Percentiles rank a stretch among this genome's conserved stretches.
phyloP scores from a whole-genome alignment of 2,888 invertebrate genomes.

The Tenthredo scrophulariae region DNA sequence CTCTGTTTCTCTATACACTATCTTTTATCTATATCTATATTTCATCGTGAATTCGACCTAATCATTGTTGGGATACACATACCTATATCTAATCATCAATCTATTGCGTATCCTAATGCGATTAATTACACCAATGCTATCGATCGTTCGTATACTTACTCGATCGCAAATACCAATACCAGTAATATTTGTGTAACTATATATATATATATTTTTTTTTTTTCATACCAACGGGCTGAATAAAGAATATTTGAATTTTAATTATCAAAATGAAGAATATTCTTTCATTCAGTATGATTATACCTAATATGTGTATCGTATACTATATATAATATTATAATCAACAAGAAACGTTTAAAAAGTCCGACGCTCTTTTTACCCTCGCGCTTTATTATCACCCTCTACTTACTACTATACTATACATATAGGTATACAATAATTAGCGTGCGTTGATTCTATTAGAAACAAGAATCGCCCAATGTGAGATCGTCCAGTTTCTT shows the following conservation, averaged over 20 bases:
- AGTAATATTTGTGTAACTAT: neutral
- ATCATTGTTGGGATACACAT: neutral
- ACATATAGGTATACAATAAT: neutral
- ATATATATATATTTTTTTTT: neutral
- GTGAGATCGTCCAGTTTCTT: too few relatives aligned
- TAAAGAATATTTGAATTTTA: too few relatives aligned
- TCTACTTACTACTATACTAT: neutral
- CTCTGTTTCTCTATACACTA: neutral
- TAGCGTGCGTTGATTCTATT: neutral
- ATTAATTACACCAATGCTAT: neutral
- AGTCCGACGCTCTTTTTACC: conserved; percentile 9
- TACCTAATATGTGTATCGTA: neutral
- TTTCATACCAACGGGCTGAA: neutral
- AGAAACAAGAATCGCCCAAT: neutral
- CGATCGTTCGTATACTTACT: neutral
- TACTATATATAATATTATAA: neutral
- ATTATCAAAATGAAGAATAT: too few relatives aligned
- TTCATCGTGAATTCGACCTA: neutral
- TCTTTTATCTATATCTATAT: neutral
- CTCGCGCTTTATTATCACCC: neutral
- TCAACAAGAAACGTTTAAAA: neutral
- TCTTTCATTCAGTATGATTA: too few relatives aligned
- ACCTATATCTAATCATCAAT: conserved; percentile 15
- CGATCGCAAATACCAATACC: neutral
- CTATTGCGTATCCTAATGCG: conserved; percentile 9